Percentiles rank a stretch among this genome's conserved stretches.
These are phyloP conservation scores for Orthonyx spaldingii DNA, from an alignment of 2,113 vertebrate species.

Conservation along the genomic window DNA sequence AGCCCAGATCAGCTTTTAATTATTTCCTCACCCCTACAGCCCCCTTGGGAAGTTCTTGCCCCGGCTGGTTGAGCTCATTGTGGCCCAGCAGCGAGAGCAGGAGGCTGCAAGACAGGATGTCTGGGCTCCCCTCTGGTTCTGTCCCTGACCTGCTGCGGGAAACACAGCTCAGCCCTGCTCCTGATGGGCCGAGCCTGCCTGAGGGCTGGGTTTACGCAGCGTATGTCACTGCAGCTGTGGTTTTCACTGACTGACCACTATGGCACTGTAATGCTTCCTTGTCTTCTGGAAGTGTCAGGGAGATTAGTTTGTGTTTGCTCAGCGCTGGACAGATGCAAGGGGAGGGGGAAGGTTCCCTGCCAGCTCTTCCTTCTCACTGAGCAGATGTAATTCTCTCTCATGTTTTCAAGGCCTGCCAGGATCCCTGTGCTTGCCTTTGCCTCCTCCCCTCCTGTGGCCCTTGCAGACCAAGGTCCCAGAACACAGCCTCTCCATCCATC, in stretches of 20 bases:
- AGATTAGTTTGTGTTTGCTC: constrained; percentile 30
- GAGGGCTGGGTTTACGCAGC: not conserved
- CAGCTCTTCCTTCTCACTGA: constrained; percentile 2
- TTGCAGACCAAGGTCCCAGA: not conserved
- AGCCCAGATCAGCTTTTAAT: not conserved
- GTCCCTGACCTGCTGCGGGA: not conserved
- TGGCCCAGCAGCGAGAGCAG: not conserved
- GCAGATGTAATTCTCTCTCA: not conserved
- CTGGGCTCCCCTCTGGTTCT: constrained; percentile 3
- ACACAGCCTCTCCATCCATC: not conserved
- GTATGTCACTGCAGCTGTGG: not conserved
- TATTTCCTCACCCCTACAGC: not conserved
- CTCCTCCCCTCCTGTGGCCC: not conserved
- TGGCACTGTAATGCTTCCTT: not conserved
- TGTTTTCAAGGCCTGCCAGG: not conserved
- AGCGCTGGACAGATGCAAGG: not conserved
- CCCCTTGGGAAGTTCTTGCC: not conserved
- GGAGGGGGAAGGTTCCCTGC: not conserved
- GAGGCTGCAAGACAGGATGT: constrained; percentile 27
- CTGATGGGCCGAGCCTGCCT: not conserved
- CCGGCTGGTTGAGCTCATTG: not conserved
- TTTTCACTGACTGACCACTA: not conserved
- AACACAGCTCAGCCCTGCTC: not conserved
- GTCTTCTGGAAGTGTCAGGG: not conserved
- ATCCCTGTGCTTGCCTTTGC: not conserved